Percentiles rank a stretch among this genome's conserved stretches.
Evolutionary conservation across 2,888 invertebrate genomes (phyloP).

Genomic region (Lepidonotus clava): DNA sequence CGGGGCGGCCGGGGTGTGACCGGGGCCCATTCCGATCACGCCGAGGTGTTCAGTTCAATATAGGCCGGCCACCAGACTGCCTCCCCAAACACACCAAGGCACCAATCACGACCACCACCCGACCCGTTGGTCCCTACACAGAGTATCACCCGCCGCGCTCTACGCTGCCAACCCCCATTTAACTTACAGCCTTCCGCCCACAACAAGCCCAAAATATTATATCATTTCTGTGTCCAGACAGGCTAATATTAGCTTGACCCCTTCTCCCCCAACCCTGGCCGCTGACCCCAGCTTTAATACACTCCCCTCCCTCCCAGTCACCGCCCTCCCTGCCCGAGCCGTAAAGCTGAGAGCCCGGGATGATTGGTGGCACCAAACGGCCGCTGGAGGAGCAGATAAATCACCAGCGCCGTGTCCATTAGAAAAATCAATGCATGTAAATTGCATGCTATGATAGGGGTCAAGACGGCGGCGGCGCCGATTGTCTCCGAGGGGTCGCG

Average conservation of each 20-base stretch:
- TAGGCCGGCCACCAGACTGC: no score
- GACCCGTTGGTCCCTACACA: neutral
- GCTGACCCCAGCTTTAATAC: neutral
- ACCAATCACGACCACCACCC: no score
- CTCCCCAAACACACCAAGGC: no score
- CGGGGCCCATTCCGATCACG: neutral
- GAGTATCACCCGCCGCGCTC: neutral
- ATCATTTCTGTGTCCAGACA: neutral
- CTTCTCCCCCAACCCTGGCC: neutral
- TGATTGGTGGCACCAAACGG: constrained; percentile 30
- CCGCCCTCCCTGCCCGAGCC: neutral
- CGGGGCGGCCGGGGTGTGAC: neutral
- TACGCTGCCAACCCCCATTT: neutral
- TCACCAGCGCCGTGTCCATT: constrained; percentile 33
- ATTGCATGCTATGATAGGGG: constrained; percentile 43
- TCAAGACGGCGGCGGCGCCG: constrained; percentile 10
- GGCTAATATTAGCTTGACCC: neutral
- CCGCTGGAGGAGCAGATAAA: neutral
- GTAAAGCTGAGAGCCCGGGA: neutral
- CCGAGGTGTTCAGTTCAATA: neutral
- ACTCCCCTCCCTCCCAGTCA: neutral
- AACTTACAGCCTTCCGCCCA: neutral
- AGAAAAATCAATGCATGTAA: constrained; percentile 52
- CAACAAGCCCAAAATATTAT: neutral
- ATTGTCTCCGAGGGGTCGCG: neutral